A percentile compares a stretch with the other conserved stretches of the same genome.
Conservation (phyloP, 2,888 invertebrate species). For the Bembecia ichneumoniformis region DNA sequence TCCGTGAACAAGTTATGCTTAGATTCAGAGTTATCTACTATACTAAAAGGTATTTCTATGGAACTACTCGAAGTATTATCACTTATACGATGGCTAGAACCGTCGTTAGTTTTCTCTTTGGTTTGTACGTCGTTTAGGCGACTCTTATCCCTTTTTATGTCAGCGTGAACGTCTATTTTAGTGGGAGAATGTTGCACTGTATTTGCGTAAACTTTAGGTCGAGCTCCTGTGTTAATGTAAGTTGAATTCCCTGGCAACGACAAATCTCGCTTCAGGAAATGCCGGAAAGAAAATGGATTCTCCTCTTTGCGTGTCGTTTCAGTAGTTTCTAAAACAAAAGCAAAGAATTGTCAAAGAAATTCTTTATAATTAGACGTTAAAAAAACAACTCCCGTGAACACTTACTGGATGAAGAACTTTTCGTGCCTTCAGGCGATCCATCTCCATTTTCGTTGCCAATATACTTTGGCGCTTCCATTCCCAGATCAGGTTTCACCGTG, state of each 20-base stretch:
- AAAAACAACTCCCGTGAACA: conserved; percentile 63
- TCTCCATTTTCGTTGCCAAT: conserved; percentile 55
- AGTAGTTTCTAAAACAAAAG: conserved; percentile 53
- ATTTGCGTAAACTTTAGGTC: conserved; percentile 79
- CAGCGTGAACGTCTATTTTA: conserved; percentile 44
- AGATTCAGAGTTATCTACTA: conserved; percentile 61
- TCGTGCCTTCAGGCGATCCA: conserved; percentile 41
- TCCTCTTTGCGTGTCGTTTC: conserved; percentile 75
- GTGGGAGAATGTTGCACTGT: conserved; percentile 65
- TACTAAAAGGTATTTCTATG: conserved; percentile 61
- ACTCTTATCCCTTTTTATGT: conserved; percentile 43
- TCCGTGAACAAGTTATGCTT: conserved; percentile 64
- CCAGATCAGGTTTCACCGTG: conserved; percentile 58
- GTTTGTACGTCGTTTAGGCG: conserved; percentile 42
- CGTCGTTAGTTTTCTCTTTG: conserved; percentile 49
- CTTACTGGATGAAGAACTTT: conserved; percentile 61
- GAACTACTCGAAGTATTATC: conserved; percentile 61
- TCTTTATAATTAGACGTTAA: conserved; percentile 52
- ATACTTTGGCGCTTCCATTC: conserved; percentile 63
- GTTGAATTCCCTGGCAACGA: conserved; percentile 68
- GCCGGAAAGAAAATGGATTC: conserved; percentile 88
- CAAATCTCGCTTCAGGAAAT: conserved; percentile 81
- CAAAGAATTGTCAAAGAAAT: conserved; percentile 30
- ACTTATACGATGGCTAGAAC: conserved; percentile 37
- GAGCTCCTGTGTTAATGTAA: conserved; percentile 80